phyloP scores from a whole-genome alignment of 2,797 vertebrate species.

The Tachyglossus aculeatus region DNA sequence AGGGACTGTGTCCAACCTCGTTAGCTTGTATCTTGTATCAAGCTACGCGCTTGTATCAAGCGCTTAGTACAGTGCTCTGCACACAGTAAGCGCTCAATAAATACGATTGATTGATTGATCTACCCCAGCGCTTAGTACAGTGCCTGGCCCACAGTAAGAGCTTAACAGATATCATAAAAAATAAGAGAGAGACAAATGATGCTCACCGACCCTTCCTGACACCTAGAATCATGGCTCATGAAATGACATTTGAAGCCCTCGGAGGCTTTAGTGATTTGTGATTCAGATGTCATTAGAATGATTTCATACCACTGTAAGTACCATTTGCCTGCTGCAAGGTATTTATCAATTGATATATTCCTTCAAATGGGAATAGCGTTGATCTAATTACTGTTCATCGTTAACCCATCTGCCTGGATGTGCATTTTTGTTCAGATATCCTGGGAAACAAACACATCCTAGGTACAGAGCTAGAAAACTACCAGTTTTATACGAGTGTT shows the following conservation, averaged over 20 bases:
- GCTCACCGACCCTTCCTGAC: background rate
- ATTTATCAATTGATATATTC: background rate
- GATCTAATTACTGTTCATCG: slow-evolving; percentile 17
- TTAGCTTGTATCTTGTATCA: no score
- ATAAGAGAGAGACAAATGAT: no score
- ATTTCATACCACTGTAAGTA: background rate
- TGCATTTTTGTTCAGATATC: background rate
- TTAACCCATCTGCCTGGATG: slow-evolving; percentile 12
- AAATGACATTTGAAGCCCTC: background rate
- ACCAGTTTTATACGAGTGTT: background rate
- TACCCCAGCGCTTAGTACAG: no score
- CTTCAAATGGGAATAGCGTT: slow-evolving; percentile 13
- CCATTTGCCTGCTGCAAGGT: background rate
- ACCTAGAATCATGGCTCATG: background rate
- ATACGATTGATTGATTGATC: no score
- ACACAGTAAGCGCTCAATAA: no score
- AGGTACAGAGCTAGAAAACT: no score
- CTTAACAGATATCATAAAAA: no score
- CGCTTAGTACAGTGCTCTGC: no score
- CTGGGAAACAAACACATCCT: background rate
- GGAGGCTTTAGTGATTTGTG: background rate
- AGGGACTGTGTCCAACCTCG: no score
- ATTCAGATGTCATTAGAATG: background rate
- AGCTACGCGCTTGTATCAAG: no score
- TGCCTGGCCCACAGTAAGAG: no score